Conservation (phyloP, 2,797 vertebrate species). For the Diplodus puntazzo region DNA sequence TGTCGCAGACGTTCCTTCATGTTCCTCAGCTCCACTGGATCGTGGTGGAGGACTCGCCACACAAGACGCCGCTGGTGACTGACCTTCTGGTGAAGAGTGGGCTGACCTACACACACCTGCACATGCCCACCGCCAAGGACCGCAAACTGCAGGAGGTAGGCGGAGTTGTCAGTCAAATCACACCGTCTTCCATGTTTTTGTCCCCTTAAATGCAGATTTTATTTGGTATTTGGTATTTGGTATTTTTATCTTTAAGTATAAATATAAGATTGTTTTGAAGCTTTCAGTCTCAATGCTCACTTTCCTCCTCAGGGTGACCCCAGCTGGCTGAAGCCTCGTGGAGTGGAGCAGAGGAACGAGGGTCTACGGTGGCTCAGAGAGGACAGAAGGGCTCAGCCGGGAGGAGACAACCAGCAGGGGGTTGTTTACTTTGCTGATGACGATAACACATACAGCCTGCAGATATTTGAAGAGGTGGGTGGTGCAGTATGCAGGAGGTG, state of each 20-base stretch:
- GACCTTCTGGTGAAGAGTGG: conserved; percentile 82
- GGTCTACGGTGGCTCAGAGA: conserved; percentile 88
- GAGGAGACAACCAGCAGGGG: conserved; percentile 81
- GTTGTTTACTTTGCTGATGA: conserved; percentile 98
- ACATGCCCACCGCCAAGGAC: conserved; percentile 84
- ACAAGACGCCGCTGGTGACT: conserved; percentile 80
- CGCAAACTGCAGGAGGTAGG: conserved; percentile 85
- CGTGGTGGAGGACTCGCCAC: conserved; percentile 85
- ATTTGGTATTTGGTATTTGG: not conserved
- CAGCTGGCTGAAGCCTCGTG: conserved; percentile 89
- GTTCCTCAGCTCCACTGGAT: conserved; percentile 89
- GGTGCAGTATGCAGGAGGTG: not conserved
- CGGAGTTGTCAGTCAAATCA: not conserved
- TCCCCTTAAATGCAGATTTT: not conserved
- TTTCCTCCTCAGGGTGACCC: conserved; percentile 81
- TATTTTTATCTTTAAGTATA: not conserved
- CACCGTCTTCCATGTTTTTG: not conserved
- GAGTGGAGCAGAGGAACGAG: conserved; percentile 89
- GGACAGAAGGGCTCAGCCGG: conserved; percentile 72
- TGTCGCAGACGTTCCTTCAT: conserved; percentile 87
- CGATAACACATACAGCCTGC: conserved; percentile 97
- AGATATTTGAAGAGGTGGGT: conserved; percentile 96
- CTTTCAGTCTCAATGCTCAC: not conserved
- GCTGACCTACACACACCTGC: conserved; percentile 85
- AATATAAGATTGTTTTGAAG: not conserved